Evolutionary conservation across 2,888 invertebrate species (phyloP).

Genomic region (Heliconius ethilla): DNA sequence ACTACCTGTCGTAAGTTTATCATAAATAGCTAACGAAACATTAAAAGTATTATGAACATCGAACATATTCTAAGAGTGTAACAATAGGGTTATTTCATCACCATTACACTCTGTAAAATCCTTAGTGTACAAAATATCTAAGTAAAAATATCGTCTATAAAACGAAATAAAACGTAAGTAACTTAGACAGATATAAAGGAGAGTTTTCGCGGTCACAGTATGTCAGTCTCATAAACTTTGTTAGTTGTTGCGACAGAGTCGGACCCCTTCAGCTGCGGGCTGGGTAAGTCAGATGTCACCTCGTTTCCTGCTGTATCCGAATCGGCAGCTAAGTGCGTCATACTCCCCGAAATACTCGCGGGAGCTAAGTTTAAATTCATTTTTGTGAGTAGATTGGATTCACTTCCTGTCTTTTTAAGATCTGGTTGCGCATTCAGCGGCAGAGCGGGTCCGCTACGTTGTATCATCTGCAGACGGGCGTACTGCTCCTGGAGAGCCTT

Average conservation of each 20-base stretch:
- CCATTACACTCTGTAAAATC: constrained; percentile 1
- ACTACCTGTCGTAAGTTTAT: neutral
- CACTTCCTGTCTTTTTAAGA: constrained; percentile 93
- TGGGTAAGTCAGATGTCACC: constrained; percentile 40
- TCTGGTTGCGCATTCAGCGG: constrained; percentile 84
- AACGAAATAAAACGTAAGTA: constrained; percentile 37
- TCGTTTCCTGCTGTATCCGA: constrained; percentile 46
- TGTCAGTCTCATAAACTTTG: constrained; percentile 96
- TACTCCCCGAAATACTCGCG: constrained; percentile 67
- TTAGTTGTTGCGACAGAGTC: constrained; percentile 83
- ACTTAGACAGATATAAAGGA: constrained; percentile 58
- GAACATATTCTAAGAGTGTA: constrained; percentile 11
- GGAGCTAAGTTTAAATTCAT: constrained; percentile 87
- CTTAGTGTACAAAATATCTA: constrained; percentile 19
- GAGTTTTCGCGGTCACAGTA: constrained; percentile 86
- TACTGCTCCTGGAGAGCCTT: constrained; percentile 95
- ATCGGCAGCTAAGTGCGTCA: constrained; percentile 67
- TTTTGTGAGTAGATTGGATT: constrained; percentile 92
- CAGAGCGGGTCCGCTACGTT: constrained; percentile 87
- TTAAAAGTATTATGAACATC: neutral
- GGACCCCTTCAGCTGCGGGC: constrained; percentile 47
- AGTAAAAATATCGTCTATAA: constrained; percentile 31
- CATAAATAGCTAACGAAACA: constrained; percentile 2
- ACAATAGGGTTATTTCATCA: neutral
- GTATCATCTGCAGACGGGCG: constrained; percentile 92